Evolutionary conservation across 1,140 invertebrate genomes (phyloP), one percentile per base, ranked within the genome.

Genomic region (Zaprionus davidi): DNA sequence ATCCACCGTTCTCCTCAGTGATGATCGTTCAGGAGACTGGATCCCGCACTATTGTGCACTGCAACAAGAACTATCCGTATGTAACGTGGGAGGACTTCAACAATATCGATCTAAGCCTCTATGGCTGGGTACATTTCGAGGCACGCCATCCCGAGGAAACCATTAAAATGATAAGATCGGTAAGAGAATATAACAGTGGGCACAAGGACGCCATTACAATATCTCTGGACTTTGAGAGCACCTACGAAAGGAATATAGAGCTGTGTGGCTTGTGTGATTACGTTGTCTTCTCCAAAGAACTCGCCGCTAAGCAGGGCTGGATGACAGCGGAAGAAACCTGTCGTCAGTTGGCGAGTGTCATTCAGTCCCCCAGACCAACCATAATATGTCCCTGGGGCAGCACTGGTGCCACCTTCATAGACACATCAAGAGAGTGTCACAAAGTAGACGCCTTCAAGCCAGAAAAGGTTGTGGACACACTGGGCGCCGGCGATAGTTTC

Each of bases 101-200:
- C n/a, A 82, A 93, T 55, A 69, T 96, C 11, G 51, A 91, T 91
- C 87, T 94, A 31, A 64, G 95, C 7, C 36, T 60, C 44, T 96
- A 95, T 72, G 93, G 92, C 26, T 96, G 96, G 96, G 94, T 96
- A 49, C 96, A 96, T 91, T 96, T 96, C 92, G 96, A 96, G 92
- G 95, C 95, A 9, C 93, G 95, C 65, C 95, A 96, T 92, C 82
- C 94, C 17, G 66, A 81, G 3, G 93, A 94, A 72, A 93, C 95
- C 5, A 73, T 93, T 11, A 91, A 93, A 71, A 96, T 96, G 94
- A 94, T 96, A 76, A 78, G 94, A n/a, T 77, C 90, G 24, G 93
- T 96, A 20, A 84, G 94, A 46, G 86, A 93, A 24, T 94, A 93
- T 78, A 96, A 95, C 49, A 55, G 56, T 7, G 56, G 17, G 3